Conservation (phyloP, 2,888 invertebrate genomes). For the Chalcosyrphus nemorum region DNA sequence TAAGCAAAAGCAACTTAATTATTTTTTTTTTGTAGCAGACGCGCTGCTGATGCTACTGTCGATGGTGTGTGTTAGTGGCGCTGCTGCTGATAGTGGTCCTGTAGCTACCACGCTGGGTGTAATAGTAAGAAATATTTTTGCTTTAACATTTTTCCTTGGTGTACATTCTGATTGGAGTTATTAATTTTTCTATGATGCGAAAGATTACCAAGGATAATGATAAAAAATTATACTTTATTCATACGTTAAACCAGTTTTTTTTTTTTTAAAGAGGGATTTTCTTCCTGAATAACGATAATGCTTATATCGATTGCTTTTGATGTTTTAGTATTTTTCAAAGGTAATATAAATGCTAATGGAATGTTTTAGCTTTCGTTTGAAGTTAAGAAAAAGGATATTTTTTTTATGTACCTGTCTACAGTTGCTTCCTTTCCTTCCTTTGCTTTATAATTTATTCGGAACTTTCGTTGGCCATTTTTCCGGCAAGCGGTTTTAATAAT, state of each 20-base stretch:
- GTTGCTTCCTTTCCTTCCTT: too few species aligned
- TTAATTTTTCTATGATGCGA: conserved; percentile 11
- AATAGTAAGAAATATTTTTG: conserved; percentile 30
- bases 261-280: conserved; percentile 9
- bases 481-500: too few species aligned
- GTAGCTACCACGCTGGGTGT: background rate
- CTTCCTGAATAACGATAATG: background rate
- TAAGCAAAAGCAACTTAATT: conserved; percentile 71
- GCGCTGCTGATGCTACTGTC: conserved; percentile 14
- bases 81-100: background rate
- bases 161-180: conserved; percentile 3
- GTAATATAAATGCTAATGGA: conserved; percentile 57
- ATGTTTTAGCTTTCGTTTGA: conserved; percentile 30
- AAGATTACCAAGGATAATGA: conserved; percentile 41
- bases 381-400: too few species aligned
- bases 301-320: conserved; percentile 57
- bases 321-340: background rate
- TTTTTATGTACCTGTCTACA: too few species aligned
- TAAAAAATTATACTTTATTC: conserved; percentile 50
- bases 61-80: background rate
- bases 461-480: too few species aligned
- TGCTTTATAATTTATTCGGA: too few species aligned
- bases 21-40: conserved; percentile 55
- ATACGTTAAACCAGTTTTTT: too few species aligned
- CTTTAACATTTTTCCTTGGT: background rate